phyloP scores from a whole-genome alignment of 2,888 invertebrate genomes.

The Stenoptilia bipunctidactyla region DNA sequence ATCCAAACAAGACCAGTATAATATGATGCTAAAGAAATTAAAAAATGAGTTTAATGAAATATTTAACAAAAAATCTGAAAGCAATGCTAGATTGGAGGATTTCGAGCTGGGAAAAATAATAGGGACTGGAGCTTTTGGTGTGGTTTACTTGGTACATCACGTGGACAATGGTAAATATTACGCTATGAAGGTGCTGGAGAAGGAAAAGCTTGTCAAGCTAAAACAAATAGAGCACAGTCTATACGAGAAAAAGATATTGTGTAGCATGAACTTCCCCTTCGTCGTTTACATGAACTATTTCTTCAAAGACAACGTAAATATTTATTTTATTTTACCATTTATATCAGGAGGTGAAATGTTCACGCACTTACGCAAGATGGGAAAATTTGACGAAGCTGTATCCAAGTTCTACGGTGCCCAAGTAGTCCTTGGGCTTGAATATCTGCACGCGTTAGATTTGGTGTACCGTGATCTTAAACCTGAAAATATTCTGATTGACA shows the following conservation, averaged over 20 bases:
- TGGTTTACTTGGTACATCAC: conserved; percentile 80
- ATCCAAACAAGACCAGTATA: conserved; percentile 45
- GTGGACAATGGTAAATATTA: conserved; percentile 72
- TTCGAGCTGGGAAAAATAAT: conserved; percentile 82
- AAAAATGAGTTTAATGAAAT: conserved; percentile 48
- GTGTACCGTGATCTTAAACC: conserved; percentile 94
- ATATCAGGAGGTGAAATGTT: conserved; percentile 91
- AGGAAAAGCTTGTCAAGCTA: conserved; percentile 85
- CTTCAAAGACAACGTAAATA: conserved; percentile 87
- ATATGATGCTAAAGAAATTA: conserved; percentile 38
- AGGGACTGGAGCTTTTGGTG: conserved; percentile 92
- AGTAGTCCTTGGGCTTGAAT: conserved; percentile 90
- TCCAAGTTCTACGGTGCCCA: conserved; percentile 93
- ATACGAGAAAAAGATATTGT: conserved; percentile 90
- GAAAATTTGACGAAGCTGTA: conserved; percentile 79
- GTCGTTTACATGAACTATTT: conserved; percentile 86
- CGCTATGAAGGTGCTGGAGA: conserved; percentile 92
- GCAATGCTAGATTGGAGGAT: conserved; percentile 57
- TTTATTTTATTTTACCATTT: conserved; percentile 87
- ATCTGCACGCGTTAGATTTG: conserved; percentile 87
- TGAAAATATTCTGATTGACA: conserved; percentile 89
- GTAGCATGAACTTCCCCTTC: conserved; percentile 89
- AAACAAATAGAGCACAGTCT: conserved; percentile 91
- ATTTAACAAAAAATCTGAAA: conserved; percentile 38
- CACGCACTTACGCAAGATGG: conserved; percentile 75